Evolutionary conservation across 1,140 invertebrate species (phyloP).

Genomic region (Procambarus clarkii): DNA sequence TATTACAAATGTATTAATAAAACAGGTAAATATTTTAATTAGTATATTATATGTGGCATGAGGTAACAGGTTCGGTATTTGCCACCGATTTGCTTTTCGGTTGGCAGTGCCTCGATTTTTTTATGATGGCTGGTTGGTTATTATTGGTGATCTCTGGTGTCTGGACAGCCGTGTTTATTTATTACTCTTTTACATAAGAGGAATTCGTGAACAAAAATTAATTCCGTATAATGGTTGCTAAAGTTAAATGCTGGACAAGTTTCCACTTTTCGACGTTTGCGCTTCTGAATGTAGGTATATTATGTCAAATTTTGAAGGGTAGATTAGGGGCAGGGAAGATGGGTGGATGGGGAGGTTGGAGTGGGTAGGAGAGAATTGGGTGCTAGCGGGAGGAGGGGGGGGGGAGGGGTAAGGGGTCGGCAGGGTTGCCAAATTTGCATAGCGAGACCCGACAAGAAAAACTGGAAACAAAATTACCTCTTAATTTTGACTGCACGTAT

Average conservation of each 20-base stretch:
- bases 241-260: neutral
- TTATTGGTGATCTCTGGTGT: neutral
- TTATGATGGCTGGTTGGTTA: neutral
- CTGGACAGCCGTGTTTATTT: neutral
- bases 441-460: neutral
- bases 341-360: neutral
- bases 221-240: too few relatives aligned
- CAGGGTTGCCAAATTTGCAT: neutral
- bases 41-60: slow-evolving; percentile 10
- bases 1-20: slow-evolving; percentile 42
- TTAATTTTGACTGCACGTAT: neutral
- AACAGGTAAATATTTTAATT: slow-evolving; percentile 18
- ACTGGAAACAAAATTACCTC: neutral
- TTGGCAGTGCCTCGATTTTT: neutral
- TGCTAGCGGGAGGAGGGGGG: neutral
- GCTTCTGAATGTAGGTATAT: neutral
- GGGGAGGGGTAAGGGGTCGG: neutral
- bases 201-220: too few relatives aligned
- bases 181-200: neutral
- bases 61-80: neutral
- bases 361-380: neutral
- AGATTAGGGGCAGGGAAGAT: neutral
- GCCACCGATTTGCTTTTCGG: slow-evolving; percentile 1
- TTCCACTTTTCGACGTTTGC: neutral
- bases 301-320: neutral